These are phyloP conservation scores for Centrocercus urophasianus DNA, from an alignment of 2,113 vertebrate genomes.

Conservation along the genomic window DNA sequence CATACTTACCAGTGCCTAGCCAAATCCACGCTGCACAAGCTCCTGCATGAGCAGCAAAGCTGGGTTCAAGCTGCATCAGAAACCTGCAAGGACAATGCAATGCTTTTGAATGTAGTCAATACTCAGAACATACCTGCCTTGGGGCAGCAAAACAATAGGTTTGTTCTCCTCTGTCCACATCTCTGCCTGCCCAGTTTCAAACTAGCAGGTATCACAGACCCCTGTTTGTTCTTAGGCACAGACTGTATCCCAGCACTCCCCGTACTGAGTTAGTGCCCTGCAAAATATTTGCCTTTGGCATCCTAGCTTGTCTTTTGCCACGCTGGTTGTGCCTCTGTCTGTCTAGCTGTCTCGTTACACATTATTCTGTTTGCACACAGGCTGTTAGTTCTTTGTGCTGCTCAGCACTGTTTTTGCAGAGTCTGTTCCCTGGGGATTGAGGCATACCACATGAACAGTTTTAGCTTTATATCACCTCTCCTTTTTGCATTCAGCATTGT, in stretches of 20 bases:
- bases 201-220: not conserved
- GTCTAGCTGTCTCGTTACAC: not conserved
- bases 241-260: not conserved
- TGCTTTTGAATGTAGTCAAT: not conserved
- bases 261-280: not conserved
- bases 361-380: slow-evolving; percentile 12
- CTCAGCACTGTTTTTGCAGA: not conserved
- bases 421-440: not conserved
- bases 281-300: slow-evolving; percentile 16
- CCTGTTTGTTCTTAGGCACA: not conserved
- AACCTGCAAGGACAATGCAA: fast-evolving
- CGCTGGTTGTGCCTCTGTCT: not conserved
- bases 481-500: not conserved
- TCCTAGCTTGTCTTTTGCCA: not conserved
- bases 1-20: not conserved
- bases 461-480: not conserved
- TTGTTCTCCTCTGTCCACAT: not conserved
- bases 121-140: not conserved
- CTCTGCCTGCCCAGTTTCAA: not conserved
- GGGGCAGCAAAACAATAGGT: not conserved
- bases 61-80: not conserved
- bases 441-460: fast-evolving
- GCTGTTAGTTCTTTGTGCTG: not conserved
- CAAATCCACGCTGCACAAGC: not conserved
- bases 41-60: not conserved